These are phyloP conservation scores for Prorops nasuta DNA, from an alignment of 1,140 invertebrate species.

Conservation along the genomic window DNA sequence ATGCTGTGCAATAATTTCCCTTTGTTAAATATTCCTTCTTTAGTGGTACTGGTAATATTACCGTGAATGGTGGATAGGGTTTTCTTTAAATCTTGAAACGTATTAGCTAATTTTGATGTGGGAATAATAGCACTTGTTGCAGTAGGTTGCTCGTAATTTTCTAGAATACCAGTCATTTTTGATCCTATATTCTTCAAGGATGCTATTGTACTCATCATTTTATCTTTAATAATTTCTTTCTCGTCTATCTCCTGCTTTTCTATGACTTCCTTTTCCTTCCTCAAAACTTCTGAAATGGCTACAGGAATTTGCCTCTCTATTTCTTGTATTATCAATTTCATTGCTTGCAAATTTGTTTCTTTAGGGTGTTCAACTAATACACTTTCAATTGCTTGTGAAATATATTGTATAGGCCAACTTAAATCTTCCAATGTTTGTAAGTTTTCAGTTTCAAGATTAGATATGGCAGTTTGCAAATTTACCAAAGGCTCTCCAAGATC, in stretches of 20 bases:
- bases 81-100: conserved; percentile 28
- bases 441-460: conserved; percentile 23
- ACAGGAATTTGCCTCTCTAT: conserved; percentile 35
- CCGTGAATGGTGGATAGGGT: conserved; percentile 17
- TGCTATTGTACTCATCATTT: not conserved
- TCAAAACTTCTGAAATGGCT: conserved; percentile 28
- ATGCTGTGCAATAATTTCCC: not conserved
- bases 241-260: conserved; percentile 11
- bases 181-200: conserved; percentile 23
- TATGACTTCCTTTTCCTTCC: conserved; percentile 24
- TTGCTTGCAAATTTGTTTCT: not conserved
- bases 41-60: not conserved
- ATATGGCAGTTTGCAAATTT: conserved; percentile 24
- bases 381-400: conserved; percentile 24
- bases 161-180: conserved; percentile 31
- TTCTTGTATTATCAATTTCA: conserved; percentile 14
- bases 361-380: too few relatives aligned
- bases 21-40: not conserved
- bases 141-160: conserved; percentile 36
- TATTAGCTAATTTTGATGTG: conserved; percentile 26
- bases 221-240: not conserved
- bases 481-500: conserved; percentile 30
- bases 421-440: conserved; percentile 24
- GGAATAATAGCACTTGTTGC: conserved; percentile 16
- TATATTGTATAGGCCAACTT: conserved; percentile 26